A percentile compares a stretch with the other conserved stretches of the same genome.
Conservation (phyloP, 1,140 invertebrate species). For the Vollenhovia emeryi region DNA sequence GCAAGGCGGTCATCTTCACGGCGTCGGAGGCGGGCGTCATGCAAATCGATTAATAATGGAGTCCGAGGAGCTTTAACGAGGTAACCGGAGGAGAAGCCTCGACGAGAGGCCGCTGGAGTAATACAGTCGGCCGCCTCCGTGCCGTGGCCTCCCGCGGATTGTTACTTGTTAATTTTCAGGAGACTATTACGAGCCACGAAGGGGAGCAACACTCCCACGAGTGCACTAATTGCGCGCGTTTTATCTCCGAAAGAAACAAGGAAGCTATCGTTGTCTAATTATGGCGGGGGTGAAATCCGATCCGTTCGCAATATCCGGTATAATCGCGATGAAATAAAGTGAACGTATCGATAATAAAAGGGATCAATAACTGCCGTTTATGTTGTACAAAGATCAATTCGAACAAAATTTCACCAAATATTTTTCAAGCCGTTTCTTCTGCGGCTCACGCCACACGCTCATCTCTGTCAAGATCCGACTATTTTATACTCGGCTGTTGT, state of each 20-base stretch:
- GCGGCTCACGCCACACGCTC: no score
- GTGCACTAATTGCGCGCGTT: background rate
- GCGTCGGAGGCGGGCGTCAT: background rate
- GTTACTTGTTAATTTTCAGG: slow-evolving; percentile 1
- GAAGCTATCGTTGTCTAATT: slow-evolving; percentile 3
- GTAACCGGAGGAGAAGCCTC: background rate
- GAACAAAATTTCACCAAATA: background rate
- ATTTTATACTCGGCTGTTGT: no score
- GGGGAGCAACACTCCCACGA: background rate
- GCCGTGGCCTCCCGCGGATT: background rate
- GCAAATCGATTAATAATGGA: slow-evolving; percentile 47
- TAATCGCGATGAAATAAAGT: background rate
- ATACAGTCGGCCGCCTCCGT: background rate
- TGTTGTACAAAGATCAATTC: background rate
- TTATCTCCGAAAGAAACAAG: background rate
- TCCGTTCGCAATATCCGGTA: slow-evolving; percentile 3
- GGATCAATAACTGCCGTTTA: background rate
- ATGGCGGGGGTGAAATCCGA: background rate
- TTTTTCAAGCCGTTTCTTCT: background rate
- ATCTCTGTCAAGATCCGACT: no score
- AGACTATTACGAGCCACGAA: background rate
- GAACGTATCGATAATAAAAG: background rate
- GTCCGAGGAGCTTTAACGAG: background rate
- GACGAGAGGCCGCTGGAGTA: slow-evolving; percentile 26
- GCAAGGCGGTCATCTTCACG: background rate